These are phyloP conservation scores for Pachymerium ferrugineum DNA, from an alignment of 2,888 invertebrate genomes.

Conservation along the genomic window DNA sequence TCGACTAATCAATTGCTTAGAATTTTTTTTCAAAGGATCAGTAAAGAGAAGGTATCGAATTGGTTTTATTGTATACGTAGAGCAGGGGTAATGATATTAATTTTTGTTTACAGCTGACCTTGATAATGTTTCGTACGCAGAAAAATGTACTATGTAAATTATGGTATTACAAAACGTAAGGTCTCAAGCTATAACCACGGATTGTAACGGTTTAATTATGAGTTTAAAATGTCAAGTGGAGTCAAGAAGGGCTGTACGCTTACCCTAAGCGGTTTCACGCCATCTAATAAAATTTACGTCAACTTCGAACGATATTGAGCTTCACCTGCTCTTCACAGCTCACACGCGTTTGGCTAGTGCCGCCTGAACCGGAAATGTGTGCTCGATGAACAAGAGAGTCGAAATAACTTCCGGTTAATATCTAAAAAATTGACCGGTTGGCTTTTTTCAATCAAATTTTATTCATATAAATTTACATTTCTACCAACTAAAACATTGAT, in stretches of 20 bases:
- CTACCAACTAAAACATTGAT: no score
- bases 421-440: not conserved
- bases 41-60: no score
- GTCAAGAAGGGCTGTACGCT: not conserved
- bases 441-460: not conserved
- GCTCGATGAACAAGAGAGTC: not conserved
- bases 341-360: conserved; percentile 4
- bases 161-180: no score
- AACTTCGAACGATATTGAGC: conserved; percentile 9
- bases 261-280: not conserved
- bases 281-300: not conserved
- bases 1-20: no score
- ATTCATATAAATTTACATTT: not conserved
- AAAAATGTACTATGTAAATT: no score
- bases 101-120: no score
- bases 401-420: not conserved
- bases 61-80: no score
- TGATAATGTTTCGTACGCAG: not conserved
- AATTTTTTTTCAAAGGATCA: no score
- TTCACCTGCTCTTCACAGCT: not conserved
- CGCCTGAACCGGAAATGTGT: not conserved
- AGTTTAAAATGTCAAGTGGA: no score
- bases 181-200: no score
- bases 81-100: no score
- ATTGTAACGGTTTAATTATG: no score